Evolutionary conservation across 1,140 invertebrate species (phyloP).

Genomic region (Bactericera cockerelli): DNA sequence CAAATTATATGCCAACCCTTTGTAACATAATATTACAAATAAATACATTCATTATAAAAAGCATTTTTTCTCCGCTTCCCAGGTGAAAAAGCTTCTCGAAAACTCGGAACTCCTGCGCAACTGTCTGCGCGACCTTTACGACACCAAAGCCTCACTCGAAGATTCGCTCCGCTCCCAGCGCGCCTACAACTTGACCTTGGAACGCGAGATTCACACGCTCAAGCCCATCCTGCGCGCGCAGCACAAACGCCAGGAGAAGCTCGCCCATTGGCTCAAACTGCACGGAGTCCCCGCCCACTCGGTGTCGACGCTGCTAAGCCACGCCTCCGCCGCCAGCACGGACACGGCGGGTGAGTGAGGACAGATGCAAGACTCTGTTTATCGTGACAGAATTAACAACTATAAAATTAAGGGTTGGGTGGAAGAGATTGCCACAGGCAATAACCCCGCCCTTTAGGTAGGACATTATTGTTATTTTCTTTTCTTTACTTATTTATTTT

Average conservation of each 20-base stretch:
- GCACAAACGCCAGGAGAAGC: conserved; percentile 22
- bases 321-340: no score
- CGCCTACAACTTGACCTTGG: conserved; percentile 56
- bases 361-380: no score
- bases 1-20: no score
- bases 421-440: no score
- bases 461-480: no score
- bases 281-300: conserved; percentile 9
- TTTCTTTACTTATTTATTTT: no score
- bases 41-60: no score
- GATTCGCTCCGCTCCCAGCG: conserved; percentile 59
- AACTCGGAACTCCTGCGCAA: conserved; percentile 58
- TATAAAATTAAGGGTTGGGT: no score
- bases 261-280: conserved; percentile 7
- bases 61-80: conserved; percentile 24
- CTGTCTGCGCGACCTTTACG: conserved; percentile 49
- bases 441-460: no score
- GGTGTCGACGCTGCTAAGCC: background rate
- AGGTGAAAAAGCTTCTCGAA: conserved; percentile 44
- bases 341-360: conserved; percentile 30
- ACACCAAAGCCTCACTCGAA: conserved; percentile 54
- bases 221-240: conserved; percentile 62
- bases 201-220: conserved; percentile 72
- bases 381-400: no score
- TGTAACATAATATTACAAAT: no score